phyloP scores from a whole-genome alignment of 1,140 invertebrate species.

The Drosophila navojoa region DNA sequence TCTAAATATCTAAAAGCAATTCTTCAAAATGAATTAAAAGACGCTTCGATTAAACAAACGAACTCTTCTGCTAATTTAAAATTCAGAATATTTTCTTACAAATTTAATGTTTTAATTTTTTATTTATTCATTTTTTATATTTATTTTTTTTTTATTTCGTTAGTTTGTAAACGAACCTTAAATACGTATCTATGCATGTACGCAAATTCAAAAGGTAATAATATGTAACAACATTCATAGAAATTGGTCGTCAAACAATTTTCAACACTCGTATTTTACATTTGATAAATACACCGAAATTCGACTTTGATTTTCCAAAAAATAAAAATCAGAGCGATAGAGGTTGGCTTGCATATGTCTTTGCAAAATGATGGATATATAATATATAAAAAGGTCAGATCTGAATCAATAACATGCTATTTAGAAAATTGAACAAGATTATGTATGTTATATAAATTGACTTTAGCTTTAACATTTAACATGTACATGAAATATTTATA shows the following conservation, averaged over 20 bases:
- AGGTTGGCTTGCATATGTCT: constrained; percentile 25
- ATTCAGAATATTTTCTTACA: constrained; percentile 47
- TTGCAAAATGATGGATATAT: not conserved
- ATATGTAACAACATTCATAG: constrained; percentile 69
- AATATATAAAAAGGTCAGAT: constrained; percentile 72
- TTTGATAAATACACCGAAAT: constrained; percentile 26
- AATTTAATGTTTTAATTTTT: constrained; percentile 16
- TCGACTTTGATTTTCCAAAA: constrained; percentile 58
- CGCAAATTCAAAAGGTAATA: constrained; percentile 43
- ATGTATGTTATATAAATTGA: constrained; percentile 23
- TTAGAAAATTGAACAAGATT: constrained; percentile 38
- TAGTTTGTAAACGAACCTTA: constrained; percentile 2
- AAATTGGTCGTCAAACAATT: constrained; percentile 39
- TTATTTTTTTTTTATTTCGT: not conserved
- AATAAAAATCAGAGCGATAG: constrained; percentile 54
- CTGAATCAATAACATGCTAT: constrained; percentile 63
- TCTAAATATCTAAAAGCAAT: constrained; percentile 10
- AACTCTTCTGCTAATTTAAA: constrained; percentile 29
- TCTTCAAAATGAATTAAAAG: constrained; percentile 5
- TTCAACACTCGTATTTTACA: constrained; percentile 49
- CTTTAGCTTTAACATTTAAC: constrained; percentile 42
- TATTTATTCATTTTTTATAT: too few relatives aligned
- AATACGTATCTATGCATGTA: constrained; percentile 19
- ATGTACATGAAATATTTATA: constrained; percentile 28
- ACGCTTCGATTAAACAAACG: not conserved